Evolutionary conservation across 2,888 invertebrate genomes (phyloP), one percentile per base, ranked within the genome.

Genomic region (Dicranocentrus wangi): DNA sequence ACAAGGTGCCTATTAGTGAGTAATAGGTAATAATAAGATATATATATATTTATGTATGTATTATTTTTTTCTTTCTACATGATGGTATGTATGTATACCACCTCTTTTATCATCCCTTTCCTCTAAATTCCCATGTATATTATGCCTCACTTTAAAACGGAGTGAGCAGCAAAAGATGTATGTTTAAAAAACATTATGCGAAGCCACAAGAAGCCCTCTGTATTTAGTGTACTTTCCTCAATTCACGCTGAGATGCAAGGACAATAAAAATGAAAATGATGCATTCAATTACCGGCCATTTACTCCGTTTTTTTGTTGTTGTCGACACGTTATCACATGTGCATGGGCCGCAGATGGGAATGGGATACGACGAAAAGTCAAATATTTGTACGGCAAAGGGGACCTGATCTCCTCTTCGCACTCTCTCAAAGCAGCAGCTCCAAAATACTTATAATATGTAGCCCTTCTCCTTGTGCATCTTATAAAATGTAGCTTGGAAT

Each of bases 161-260:
- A n/a, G 47, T 47, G 47, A 47, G 15, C n/a, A n/a, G n/a, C 47
- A 47, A 47, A 47, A n/a, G 47, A n/a, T n/a, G n/a, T n/a, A 47
- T 47, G 3, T 32, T 32, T 47, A 10, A 15, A 47, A 47, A 47
- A 47, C n/a, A 39, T 39, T n/a, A n/a, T 32, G 32, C 32, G 10
- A 47, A 47, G n/a, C 47, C 47, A 47, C 15, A 3, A 10, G 10
- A 47, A 47, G 5, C 47, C 47, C 32, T 47, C 2, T 39, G 2
- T 10, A 47, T n/a, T 47, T 47, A n/a, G 13, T 47, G n/a, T 47
- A n/a, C 28, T 32, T 60, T 63, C 63, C 47, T 47, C 15, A n/a
- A 47, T 23, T 47, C 66, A 66, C 13, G 66, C 66, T 66, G 47
- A 25, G 27, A 27, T 27, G 28, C 66, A 66, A 66, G 66, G 66